A percentile compares a stretch with the other conserved stretches of the same genome.
These are phyloP conservation scores for Podiceps cristatus DNA, from an alignment of 2,113 vertebrate genomes.

Conservation along the genomic window DNA sequence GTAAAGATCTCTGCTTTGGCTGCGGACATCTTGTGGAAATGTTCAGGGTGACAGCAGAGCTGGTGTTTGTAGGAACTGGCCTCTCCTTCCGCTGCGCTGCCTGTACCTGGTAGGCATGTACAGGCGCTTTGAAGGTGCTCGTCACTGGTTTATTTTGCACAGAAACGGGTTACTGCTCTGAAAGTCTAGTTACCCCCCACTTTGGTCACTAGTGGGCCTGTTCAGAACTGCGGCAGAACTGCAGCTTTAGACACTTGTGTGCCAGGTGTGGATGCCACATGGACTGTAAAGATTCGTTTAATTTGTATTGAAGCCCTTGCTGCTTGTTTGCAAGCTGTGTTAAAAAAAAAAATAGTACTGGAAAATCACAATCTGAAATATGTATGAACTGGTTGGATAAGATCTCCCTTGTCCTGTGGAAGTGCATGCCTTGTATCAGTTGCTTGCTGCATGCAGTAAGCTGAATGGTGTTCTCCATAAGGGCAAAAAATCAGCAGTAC, in stretches of 20 bases:
- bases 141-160: neutral
- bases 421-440: neutral
- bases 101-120: rapidly evolving
- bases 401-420: rapidly evolving
- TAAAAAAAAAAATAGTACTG: neutral
- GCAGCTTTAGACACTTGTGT: neutral
- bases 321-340: neutral
- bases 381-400: neutral
- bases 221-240: neutral
- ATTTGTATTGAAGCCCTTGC: neutral
- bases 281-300: neutral
- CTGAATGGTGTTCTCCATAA: neutral
- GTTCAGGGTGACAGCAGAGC: neutral
- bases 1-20: neutral
- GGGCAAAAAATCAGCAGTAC: neutral
- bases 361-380: neutral
- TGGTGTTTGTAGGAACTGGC: neutral
- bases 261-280: neutral
- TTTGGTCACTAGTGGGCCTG: neutral
- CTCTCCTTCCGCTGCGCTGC: neutral
- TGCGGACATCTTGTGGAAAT: rapidly evolving
- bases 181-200: rapidly evolving
- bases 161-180: neutral
- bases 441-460: neutral
- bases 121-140: neutral